These are phyloP conservation scores for Anhinga rufa DNA, from an alignment of 2,113 vertebrate genomes.

Conservation along the genomic window DNA sequence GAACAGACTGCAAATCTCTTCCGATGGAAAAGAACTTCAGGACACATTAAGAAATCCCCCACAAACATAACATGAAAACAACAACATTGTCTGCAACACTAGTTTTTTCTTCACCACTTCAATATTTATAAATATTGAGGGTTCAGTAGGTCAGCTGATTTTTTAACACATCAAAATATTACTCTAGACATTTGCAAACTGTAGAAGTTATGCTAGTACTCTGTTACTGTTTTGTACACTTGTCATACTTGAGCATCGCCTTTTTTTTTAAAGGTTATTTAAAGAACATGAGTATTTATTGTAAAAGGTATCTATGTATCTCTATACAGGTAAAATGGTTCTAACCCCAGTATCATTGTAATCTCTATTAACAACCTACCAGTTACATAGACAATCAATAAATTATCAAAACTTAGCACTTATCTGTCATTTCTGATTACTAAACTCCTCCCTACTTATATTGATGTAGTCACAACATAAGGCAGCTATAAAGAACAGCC, in stretches of 20 bases:
- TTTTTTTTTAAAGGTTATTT: neutral
- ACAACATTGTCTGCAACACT: neutral
- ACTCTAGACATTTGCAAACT: neutral
- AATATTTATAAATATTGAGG: neutral
- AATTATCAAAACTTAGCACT: neutral
- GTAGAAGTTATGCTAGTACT: neutral
- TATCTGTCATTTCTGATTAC: neutral
- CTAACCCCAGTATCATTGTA: neutral
- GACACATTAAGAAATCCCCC: constrained; percentile 11
- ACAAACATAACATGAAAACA: neutral
- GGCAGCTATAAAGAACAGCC: neutral
- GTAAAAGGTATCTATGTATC: neutral
- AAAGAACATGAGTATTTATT: neutral
- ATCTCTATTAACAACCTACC: neutral
- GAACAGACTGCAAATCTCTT: constrained; percentile 45
- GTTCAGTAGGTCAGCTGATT: neutral
- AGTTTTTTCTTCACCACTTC: neutral
- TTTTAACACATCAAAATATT: neutral
- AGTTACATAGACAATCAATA: neutral
- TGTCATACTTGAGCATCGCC: neutral
- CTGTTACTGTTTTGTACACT: neutral
- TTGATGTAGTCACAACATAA: neutral
- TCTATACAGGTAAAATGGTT: neutral
- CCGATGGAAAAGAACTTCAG: constrained; percentile 33
- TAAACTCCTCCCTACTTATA: neutral